Evolutionary conservation across 2,797 vertebrate species (phyloP).

Genomic region (Lepus oiostolus): DNA sequence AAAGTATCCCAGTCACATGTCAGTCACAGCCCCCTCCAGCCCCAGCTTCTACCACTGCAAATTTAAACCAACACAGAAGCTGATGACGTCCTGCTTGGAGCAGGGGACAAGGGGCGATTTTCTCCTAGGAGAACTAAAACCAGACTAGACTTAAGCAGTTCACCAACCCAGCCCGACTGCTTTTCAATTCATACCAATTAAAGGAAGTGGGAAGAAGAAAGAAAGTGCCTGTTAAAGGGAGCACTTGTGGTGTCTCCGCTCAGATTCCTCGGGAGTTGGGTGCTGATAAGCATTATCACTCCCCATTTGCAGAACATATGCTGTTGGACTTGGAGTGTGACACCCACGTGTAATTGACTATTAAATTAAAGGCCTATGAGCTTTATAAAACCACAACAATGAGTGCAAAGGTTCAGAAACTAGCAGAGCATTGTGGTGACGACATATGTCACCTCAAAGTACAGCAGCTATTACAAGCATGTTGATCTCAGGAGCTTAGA

Average conservation of each 20-base stretch:
- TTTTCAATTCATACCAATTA: constrained; percentile 25
- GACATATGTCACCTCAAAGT: constrained; percentile 14
- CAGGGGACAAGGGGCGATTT: neutral
- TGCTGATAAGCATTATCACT: neutral
- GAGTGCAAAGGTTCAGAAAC: constrained; percentile 52
- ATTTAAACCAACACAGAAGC: neutral
- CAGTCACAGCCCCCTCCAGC: neutral
- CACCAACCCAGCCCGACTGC: neutral
- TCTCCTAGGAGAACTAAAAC: constrained; percentile 57
- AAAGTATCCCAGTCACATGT: neutral
- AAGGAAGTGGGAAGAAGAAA: constrained; percentile 24
- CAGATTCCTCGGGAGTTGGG: neutral
- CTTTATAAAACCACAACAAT: neutral
- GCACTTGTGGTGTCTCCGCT: neutral
- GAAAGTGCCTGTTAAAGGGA: constrained; percentile 32
- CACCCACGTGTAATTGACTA: constrained; percentile 10
- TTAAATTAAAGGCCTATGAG: constrained; percentile 52
- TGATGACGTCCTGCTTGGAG: neutral
- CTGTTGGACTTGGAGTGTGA: neutral
- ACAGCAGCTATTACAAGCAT: neutral
- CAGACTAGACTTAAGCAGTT: neutral
- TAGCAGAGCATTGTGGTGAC: neutral
- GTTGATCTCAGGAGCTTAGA: constrained; percentile 20
- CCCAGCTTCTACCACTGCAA: neutral
- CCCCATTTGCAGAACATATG: constrained; percentile 1